Evolutionary conservation across 2,888 invertebrate genomes (phyloP), one percentile per base, ranked within the genome.

Genomic region (Cephus runcator): DNA sequence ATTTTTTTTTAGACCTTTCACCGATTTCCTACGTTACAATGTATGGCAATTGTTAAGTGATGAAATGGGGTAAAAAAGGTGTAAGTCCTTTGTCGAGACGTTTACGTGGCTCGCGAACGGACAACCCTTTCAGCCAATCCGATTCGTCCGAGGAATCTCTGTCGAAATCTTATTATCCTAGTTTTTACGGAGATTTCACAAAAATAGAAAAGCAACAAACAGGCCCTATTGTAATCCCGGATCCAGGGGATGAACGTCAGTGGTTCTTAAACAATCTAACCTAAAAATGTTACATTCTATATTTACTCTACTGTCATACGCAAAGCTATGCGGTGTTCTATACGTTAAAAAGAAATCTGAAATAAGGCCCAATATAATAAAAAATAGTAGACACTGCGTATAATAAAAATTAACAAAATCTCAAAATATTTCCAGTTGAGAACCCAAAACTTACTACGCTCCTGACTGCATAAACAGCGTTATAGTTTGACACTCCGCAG

Each of bases 91-190:
- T 56, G 56, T 56, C 23, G 9, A 9, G 56, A 23, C 23, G 56
- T 56, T 56, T 56, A 56, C 23, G 56, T 56, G 23, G 56, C 23
- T 56, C 23, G 56, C 56, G 56, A 56, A 56, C 15, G 2, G 56
- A 56, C 79, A 84, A 83, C 82, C 80, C 81, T 81, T 84, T 81
- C 79, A 76, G 79, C 81, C 79, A 82, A 83, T 83, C 82, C 81
- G 78, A 82, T 83, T 82, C 78, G 76, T 56, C 78, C 77, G 81
- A 80, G 81, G 81, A 80, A 76, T 56, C 76, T 56, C 80, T 79
- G 79, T 76, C 34, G 77, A 78, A 86, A 87, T 86, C 85, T 85
- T 85, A 87, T 87, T 87, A 86, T 83, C 77, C 83, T 79, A 82
- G 83, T 84, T 83, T 83, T 82, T 82, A 81, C 80, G 81, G 68